A percentile compares a stretch with the other conserved stretches of the same genome.
Conservation (phyloP, 2,113 vertebrate genomes). For the Probosciger aterrimus region DNA sequence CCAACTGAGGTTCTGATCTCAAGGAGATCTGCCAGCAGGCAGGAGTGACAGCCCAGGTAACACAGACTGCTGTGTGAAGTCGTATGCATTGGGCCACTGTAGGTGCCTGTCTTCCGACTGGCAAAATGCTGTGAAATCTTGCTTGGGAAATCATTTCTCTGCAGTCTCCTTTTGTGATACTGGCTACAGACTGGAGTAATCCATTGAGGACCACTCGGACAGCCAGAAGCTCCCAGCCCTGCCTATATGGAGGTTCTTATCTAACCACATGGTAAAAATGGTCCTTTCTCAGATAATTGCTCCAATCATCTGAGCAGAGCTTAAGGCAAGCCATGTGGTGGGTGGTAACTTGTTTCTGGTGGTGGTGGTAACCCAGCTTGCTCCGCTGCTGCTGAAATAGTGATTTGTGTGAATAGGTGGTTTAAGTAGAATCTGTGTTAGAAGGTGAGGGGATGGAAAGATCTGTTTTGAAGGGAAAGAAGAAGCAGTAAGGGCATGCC, state of each 20-base stretch:
- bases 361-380: background rate
- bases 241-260: background rate
- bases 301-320: background rate
- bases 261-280: background rate
- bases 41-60: background rate
- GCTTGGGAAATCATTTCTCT: background rate
- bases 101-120: background rate
- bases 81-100: background rate
- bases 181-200: background rate
- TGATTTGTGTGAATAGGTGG: background rate
- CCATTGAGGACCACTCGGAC: background rate
- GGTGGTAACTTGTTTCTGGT: background rate
- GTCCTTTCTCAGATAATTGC: background rate
- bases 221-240: background rate
- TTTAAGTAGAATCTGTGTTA: background rate
- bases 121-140: background rate
- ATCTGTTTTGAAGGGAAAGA: background rate
- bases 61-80: background rate
- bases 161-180: background rate
- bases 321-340: background rate
- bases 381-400: background rate
- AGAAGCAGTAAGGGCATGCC: background rate
- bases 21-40: background rate
- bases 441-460: background rate
- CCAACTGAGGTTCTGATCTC: background rate